phyloP scores from a whole-genome alignment of 2,797 vertebrate genomes.

The Girardinus metallicus region DNA sequence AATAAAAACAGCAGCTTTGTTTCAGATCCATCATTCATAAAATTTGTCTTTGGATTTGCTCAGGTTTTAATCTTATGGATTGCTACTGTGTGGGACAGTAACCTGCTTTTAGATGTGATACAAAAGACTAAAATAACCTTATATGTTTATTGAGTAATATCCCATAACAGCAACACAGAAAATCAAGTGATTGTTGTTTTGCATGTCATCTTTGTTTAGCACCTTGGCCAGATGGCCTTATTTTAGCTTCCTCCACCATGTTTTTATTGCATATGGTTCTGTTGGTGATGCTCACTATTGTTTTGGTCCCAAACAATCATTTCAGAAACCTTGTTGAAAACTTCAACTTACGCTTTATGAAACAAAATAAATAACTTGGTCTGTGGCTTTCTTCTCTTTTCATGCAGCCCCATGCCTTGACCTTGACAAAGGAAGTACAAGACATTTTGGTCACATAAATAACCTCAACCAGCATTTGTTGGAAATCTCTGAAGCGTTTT shows the following conservation, averaged over 20 bases:
- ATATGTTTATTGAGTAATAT: not conserved
- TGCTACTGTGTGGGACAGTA: not conserved
- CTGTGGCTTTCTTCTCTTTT: not conserved
- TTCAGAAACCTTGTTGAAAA: not conserved
- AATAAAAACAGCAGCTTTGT: conserved; percentile 3
- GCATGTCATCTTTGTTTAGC: not conserved
- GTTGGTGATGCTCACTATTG: not conserved
- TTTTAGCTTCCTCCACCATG: too few relatives aligned
- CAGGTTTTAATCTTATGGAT: not conserved
- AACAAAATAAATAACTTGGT: not conserved
- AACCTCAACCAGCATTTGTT: not conserved
- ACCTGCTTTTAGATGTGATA: not conserved
- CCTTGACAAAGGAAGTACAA: not conserved
- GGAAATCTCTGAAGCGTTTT: not conserved
- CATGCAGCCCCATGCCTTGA: not conserved
- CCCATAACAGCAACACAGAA: not conserved
- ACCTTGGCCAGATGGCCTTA: not conserved
- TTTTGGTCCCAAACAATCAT: not conserved
- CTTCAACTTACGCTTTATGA: not conserved
- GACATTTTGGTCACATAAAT: not conserved
- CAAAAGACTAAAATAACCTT: not conserved
- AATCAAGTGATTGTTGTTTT: not conserved
- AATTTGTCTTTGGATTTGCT: not conserved
- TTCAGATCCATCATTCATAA: conserved; percentile 1
- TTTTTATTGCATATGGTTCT: not conserved